These are phyloP conservation scores for Gymnoscopelus braueri DNA, from an alignment of 2,797 vertebrate species.

Conservation along the genomic window DNA sequence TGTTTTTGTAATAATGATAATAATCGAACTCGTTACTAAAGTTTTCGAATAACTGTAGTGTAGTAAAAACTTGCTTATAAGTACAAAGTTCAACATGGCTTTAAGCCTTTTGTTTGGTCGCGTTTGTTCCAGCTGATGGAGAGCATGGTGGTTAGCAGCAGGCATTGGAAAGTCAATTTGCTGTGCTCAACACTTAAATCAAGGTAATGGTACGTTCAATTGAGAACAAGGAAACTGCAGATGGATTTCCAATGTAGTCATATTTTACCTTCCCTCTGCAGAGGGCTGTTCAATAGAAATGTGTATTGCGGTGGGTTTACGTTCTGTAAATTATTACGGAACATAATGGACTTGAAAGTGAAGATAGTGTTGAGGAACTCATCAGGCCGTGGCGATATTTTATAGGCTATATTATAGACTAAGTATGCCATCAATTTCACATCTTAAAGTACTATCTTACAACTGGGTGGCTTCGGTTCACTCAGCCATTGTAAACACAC, in stretches of 20 bases:
- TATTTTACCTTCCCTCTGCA: slow-evolving; percentile 22
- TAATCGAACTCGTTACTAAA: no score
- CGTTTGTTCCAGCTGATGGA: slow-evolving; percentile 6
- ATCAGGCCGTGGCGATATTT: no score
- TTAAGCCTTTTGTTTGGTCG: slow-evolving; percentile 8
- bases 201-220: slow-evolving; percentile 25
- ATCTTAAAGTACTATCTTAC: no score
- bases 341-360: no score
- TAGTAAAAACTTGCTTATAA: background rate
- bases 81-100: background rate
- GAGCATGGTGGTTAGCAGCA: slow-evolving; percentile 6
- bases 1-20: no score
- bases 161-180: slow-evolving; percentile 8
- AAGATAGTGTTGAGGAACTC: no score
- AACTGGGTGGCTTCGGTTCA: no score
- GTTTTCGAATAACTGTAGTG: no score
- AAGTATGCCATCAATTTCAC: no score
- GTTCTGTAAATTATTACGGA: background rate
- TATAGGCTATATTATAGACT: no score
- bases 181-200: slow-evolving; percentile 21
- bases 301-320: background rate
- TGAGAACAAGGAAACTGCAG: slow-evolving; percentile 13
- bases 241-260: slow-evolving; percentile 25
- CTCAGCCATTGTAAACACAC: no score
- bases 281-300: background rate